phyloP scores from a whole-genome alignment of 2,888 invertebrate genomes.

The Archaeoteleia sp. region DNA sequence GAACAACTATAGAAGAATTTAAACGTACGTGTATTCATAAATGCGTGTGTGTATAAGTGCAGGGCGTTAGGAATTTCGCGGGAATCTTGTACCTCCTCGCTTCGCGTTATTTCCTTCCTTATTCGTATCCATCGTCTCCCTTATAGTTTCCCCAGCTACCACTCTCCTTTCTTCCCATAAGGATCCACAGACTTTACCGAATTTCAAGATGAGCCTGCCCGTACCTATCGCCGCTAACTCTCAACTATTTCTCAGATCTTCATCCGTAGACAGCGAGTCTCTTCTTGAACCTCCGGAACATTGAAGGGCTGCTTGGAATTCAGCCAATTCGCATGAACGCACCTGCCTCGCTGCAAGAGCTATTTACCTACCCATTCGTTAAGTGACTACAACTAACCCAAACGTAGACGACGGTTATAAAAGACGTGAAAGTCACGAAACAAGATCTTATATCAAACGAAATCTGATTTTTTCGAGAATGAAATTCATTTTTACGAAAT shows the following conservation, averaged over 20 bases:
- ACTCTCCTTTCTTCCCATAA: slow-evolving; percentile 46
- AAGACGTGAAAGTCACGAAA: slow-evolving; percentile 40
- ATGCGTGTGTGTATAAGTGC: slow-evolving; percentile 38
- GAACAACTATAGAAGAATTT: slow-evolving; percentile 43
- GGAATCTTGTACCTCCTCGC: slow-evolving; percentile 21
- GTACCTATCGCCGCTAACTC: slow-evolving; percentile 62
- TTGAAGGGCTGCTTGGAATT: slow-evolving; percentile 59
- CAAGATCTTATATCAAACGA: slow-evolving; percentile 39
- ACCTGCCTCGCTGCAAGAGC: slow-evolving; percentile 54
- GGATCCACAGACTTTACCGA: slow-evolving; percentile 54
- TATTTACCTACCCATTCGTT: slow-evolving; percentile 58
- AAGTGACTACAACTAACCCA: slow-evolving; percentile 50
- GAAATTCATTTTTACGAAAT: slow-evolving; percentile 11
- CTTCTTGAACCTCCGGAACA: slow-evolving; percentile 53
- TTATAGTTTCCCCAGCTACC: slow-evolving; percentile 47
- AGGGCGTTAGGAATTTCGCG: slow-evolving; percentile 45
- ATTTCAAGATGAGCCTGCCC: slow-evolving; percentile 53
- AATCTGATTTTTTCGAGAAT: slow-evolving; percentile 32
- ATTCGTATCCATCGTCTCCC: slow-evolving; percentile 40
- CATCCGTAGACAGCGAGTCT: slow-evolving; percentile 53
- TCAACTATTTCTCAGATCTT: slow-evolving; percentile 72
- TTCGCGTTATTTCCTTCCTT: slow-evolving; percentile 42
- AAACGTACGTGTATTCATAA: slow-evolving; percentile 42
- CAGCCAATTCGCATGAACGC: slow-evolving; percentile 63
- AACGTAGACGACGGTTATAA: slow-evolving; percentile 48